Evolutionary conservation across 2,888 invertebrate genomes (phyloP).

Genomic region (Dysmachus trigonus): DNA sequence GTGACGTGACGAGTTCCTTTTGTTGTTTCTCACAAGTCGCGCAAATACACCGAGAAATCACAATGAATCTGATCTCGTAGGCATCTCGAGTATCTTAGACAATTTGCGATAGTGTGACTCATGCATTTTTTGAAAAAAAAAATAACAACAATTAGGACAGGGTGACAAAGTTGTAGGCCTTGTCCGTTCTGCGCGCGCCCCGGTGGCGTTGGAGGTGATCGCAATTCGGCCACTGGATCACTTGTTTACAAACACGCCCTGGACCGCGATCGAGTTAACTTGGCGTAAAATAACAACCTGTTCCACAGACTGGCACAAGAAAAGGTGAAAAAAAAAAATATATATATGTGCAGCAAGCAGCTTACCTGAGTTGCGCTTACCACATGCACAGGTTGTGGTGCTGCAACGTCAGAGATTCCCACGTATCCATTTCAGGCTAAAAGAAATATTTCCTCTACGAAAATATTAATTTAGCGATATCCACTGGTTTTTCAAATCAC

Average conservation of each 20-base stretch:
- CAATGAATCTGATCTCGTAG: background rate
- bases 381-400: background rate
- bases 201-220: background rate
- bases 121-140: background rate
- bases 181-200: background rate
- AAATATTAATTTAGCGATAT: background rate
- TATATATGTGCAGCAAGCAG: no score
- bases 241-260: background rate
- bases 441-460: background rate
- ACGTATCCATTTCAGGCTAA: background rate
- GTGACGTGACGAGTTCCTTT: background rate
- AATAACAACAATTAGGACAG: background rate
- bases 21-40: background rate
- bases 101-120: background rate
- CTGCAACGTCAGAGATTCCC: background rate
- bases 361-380: background rate
- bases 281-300: background rate
- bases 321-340: background rate
- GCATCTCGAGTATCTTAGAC: background rate
- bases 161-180: background rate
- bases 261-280: background rate
- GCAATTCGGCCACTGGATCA: background rate
- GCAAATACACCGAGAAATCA: background rate
- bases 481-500: background rate
- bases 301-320: background rate